Conservation (phyloP, 64 coral and sea anemone genomes). For the Porites lutea region DNA sequence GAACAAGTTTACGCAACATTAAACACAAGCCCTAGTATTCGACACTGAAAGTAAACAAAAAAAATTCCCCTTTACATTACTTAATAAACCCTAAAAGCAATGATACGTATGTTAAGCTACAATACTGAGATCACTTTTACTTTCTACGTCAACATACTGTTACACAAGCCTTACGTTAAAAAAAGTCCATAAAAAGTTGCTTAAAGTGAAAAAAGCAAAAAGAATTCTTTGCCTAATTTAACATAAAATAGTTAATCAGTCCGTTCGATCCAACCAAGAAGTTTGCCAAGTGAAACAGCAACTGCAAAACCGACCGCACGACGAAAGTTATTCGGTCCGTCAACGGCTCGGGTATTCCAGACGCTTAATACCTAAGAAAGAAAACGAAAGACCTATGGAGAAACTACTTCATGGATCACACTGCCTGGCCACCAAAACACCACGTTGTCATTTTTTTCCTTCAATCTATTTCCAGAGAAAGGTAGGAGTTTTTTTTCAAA, state of each 20-base stretch:
- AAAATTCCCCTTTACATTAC: background rate
- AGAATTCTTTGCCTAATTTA: background rate
- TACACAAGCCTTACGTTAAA: background rate
- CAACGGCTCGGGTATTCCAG: slow-evolving; percentile 48
- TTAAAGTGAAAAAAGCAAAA: background rate
- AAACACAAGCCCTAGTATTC: background rate
- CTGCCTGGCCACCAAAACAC: background rate
- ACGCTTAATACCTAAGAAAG: slow-evolving; percentile 49
- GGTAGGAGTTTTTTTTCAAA: too few species aligned
- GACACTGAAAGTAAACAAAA: background rate
- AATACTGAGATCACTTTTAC: background rate
- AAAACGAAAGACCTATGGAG: slow-evolving; percentile 50
- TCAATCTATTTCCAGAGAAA: too few species aligned
- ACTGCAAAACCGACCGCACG: slow-evolving; percentile 45
- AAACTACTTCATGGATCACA: slow-evolving; percentile 25
- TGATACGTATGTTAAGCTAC: background rate
- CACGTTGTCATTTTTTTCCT: too few species aligned
- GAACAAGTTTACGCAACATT: background rate
- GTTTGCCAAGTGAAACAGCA: slow-evolving; percentile 15
- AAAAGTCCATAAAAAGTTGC: slow-evolving; percentile 14
- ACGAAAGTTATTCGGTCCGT: slow-evolving; percentile 33
- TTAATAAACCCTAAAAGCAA: background rate
- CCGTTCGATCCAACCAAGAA: background rate
- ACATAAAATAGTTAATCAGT: background rate
- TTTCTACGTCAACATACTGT: background rate